Percentiles rank a stretch among this genome's conserved stretches.
Conservation (phyloP, 2,797 vertebrate genomes). For the Sebastes minor region DNA sequence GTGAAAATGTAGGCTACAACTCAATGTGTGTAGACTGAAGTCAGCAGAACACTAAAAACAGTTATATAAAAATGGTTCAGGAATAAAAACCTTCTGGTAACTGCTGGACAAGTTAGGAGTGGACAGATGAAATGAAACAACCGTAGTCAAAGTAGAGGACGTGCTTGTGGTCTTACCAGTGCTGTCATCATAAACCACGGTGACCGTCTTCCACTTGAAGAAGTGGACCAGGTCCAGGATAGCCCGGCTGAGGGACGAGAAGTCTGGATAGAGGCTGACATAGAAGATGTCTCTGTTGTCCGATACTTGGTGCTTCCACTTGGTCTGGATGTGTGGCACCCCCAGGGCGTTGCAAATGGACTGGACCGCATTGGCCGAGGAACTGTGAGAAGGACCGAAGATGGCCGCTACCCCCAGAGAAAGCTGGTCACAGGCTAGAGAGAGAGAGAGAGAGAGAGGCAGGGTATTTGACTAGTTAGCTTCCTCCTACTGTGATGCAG, state of each 20-base stretch:
- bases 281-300: constrained; percentile 99
- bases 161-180: constrained; percentile 84
- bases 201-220: constrained; percentile 99
- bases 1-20: background rate
- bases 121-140: background rate
- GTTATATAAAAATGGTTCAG: background rate
- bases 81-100: background rate
- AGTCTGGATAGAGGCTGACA: constrained; percentile 97
- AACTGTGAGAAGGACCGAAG: constrained; percentile 98
- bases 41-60: background rate
- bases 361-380: constrained; percentile 97
- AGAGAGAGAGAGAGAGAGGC: background rate
- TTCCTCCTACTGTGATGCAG: background rate
- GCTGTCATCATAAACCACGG: constrained; percentile 98
- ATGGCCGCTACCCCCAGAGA: constrained; percentile 98
- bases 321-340: constrained; percentile 98
- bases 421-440: constrained; percentile 95
- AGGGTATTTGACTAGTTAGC: background rate
- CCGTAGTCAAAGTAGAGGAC: background rate
- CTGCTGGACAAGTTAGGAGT: background rate
- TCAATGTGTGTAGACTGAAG: background rate
- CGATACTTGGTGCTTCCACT: constrained; percentile 99
- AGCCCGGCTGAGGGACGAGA: constrained; percentile 96
- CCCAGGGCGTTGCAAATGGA: constrained; percentile 98
- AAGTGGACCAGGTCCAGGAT: constrained; percentile 98